These are phyloP conservation scores for Mimas tiliae DNA, from an alignment of 2,888 invertebrate species.

Conservation along the genomic window DNA sequence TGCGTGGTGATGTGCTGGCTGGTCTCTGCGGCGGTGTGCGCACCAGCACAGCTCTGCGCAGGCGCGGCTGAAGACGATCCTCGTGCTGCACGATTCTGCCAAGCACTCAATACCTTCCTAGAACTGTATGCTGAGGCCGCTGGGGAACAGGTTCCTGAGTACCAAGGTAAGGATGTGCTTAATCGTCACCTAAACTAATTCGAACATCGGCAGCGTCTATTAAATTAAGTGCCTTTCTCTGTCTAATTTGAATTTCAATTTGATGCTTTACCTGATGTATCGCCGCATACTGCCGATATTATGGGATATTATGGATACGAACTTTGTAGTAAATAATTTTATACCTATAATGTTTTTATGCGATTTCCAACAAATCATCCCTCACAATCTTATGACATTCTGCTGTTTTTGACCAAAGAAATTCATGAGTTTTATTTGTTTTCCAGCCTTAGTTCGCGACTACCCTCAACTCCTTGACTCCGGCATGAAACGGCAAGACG, in stretches of 20 bases:
- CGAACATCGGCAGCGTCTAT: too few relatives aligned
- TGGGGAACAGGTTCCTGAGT: slow-evolving; percentile 83
- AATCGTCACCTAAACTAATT: neutral
- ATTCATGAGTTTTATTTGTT: neutral
- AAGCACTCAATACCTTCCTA: slow-evolving; percentile 87
- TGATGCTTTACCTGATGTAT: too few relatives aligned
- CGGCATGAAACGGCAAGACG: slow-evolving; percentile 93
- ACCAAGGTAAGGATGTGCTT: slow-evolving; percentile 62
- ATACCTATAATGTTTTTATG: too few relatives aligned
- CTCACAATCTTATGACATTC: too few relatives aligned
- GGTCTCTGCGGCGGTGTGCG: slow-evolving; percentile 58
- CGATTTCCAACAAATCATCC: too few relatives aligned
- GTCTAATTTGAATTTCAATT: too few relatives aligned
- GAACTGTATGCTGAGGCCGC: slow-evolving; percentile 87
- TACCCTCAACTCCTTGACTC: slow-evolving; percentile 85
- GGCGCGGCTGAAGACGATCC: slow-evolving; percentile 86
- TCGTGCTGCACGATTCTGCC: slow-evolving; percentile 86
- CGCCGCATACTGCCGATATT: too few relatives aligned
- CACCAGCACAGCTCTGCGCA: slow-evolving; percentile 84
- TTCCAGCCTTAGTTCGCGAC: slow-evolving; percentile 75
- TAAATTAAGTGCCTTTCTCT: too few relatives aligned
- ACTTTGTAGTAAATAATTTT: too few relatives aligned
- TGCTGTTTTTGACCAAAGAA: neutral
- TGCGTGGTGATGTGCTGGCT: slow-evolving; percentile 59
- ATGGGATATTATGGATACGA: too few relatives aligned